These are phyloP conservation scores for Ctena decussata DNA, from an alignment of 2,888 invertebrate genomes.

Conservation along the genomic window DNA sequence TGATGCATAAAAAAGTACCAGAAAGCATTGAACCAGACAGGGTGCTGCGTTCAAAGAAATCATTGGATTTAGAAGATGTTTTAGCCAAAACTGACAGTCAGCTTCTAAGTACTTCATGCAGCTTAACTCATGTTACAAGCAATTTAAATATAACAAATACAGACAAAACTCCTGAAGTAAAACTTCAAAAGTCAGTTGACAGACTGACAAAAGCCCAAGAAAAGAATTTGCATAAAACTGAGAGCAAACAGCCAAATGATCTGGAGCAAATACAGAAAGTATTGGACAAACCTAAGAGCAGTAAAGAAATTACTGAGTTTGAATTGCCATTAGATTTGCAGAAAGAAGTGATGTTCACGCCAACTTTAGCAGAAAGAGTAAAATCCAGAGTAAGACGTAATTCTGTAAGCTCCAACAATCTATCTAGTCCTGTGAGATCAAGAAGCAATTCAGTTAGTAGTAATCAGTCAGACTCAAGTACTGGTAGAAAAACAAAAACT, in stretches of 20 bases:
- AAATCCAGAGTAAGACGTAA: conserved; percentile 42
- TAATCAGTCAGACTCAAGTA: conserved; percentile 20
- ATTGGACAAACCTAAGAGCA: neutral
- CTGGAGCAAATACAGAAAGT: neutral
- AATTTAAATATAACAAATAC: neutral
- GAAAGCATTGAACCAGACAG: neutral
- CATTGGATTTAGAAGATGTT: neutral
- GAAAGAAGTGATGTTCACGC: conserved; percentile 10
- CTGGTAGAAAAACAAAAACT: neutral
- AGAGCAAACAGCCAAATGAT: neutral
- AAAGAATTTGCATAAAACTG: neutral
- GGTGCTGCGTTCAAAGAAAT: neutral
- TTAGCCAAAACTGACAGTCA: neutral
- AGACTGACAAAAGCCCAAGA: neutral
- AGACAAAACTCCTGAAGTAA: neutral
- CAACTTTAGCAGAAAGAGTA: conserved; percentile 61
- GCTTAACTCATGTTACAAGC: no score
- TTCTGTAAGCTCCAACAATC: conserved; percentile 34
- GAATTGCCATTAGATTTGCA: neutral
- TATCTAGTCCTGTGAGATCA: conserved; percentile 31
- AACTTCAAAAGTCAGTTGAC: neutral
- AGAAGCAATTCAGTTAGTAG: conserved; percentile 36
- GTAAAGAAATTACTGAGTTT: neutral
- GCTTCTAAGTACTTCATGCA: no score
- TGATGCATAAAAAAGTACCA: neutral